Evolutionary conservation across 2,797 vertebrate genomes (phyloP).

Genomic region (Premnoplex brunnescens): DNA sequence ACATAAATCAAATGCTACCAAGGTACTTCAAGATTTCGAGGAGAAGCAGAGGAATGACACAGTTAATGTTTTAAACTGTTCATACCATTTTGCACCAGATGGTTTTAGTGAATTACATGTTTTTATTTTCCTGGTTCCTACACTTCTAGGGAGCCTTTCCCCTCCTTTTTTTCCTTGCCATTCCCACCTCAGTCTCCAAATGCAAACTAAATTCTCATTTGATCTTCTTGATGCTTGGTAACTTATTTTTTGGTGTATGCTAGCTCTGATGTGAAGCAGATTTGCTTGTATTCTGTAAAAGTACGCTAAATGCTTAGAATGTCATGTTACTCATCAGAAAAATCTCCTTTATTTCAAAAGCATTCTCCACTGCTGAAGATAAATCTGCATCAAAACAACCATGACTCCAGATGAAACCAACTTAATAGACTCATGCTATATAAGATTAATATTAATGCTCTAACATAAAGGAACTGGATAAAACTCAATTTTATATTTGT

Average conservation of each 20-base stretch:
- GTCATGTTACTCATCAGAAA: neutral
- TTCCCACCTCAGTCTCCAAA: neutral
- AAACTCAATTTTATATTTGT: neutral
- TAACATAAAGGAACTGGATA: neutral
- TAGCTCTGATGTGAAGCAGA: neutral
- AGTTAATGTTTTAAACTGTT: conserved; percentile 35
- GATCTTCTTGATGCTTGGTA: neutral
- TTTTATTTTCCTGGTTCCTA: conserved; percentile 12
- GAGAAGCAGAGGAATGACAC: conserved; percentile 12
- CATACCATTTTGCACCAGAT: conserved; percentile 2
- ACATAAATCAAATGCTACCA: conserved; percentile 13
- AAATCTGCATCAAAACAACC: neutral
- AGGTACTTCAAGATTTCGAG: conserved; percentile 13
- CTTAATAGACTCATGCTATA: rapidly evolving
- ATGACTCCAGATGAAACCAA: neutral
- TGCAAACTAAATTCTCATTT: neutral
- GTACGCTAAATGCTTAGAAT: neutral
- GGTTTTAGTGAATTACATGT: neutral
- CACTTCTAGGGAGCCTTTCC: neutral
- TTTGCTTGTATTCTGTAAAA: neutral
- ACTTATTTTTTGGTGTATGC: neutral
- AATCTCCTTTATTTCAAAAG: neutral
- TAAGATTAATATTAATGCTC: neutral
- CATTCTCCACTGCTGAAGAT: neutral
- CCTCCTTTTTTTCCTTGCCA: neutral